Conservation (phyloP, 2,113 vertebrate genomes). For the Indri indri region DNA sequence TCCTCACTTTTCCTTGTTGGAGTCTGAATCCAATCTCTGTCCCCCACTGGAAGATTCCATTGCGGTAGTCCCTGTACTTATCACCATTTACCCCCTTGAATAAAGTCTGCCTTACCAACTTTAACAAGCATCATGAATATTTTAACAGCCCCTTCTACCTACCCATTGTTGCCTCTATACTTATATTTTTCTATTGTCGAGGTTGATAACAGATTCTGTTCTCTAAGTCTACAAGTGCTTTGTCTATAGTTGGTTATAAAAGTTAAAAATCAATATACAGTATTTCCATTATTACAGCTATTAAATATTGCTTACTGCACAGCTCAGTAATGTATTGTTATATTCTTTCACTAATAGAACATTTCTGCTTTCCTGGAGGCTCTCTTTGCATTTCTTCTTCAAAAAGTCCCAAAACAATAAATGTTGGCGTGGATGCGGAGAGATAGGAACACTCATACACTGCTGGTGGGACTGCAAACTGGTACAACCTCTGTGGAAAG, state of each 20-base stretch:
- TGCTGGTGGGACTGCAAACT: no score
- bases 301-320: neutral
- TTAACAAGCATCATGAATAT: neutral
- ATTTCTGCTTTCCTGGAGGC: neutral
- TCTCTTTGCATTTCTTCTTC: neutral
- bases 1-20: neutral
- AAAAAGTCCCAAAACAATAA: no score
- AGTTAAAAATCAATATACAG: neutral
- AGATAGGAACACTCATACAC: no score
- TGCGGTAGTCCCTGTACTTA: neutral
- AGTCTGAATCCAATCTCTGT: neutral
- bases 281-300: neutral
- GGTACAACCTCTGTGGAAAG: no score
- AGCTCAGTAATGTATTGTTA: neutral
- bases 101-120: neutral
- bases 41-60: neutral
- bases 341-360: neutral
- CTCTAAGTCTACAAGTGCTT: neutral
- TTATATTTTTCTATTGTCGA: neutral
- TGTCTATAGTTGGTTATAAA: neutral
- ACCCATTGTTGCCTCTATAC: neutral
- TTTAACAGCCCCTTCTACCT: neutral
- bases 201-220: neutral
- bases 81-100: neutral
- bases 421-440: no score